Base-by-base conservation (phyloP, 2,113 vertebrate genomes). In the Haplochromis burtoni region DNA sequence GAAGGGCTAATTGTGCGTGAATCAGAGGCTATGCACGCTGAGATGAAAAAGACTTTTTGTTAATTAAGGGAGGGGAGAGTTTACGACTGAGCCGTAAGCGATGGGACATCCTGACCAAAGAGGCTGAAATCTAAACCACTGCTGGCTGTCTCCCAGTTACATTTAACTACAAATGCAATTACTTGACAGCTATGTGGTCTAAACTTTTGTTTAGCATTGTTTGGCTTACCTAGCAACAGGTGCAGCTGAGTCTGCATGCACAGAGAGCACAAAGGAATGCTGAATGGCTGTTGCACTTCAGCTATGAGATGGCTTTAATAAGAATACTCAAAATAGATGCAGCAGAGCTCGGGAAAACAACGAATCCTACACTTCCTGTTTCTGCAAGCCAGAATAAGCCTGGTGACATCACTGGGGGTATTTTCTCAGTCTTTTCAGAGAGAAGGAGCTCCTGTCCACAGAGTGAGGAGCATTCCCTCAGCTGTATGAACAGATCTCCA, bases 21-120 rank as follows among this genome's bases (percentile, higher is more conserved):
- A 94, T 95, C 95, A 96, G 88, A 91, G 85, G 66, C 81, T 84
- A 81, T 40, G 86, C 71, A 93, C 85, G 94, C 29, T 35, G 68
- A 88, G 92, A 95, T 91, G 91, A 95, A 96, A 95, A 92, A 90
- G 85, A 59, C 35, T 55, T 76, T 85, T 87, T 76, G 55, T 83
- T 95, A 94, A 93, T 94, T 91, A 92, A 76, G 89, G 91, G 87
- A 87, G 51, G 45, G 89, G 87, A 88, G 87, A 88, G 87, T 95
- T 95, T 95, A 96, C 33, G 63, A 94, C 59, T 42, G 45, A 88
- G 68, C 78, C 38, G 29, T 79, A 54, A 76, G 91, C 84, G 42
- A 68, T 21, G 21, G 89, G 89, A 91, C 93, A 89, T 92, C 86
- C 88, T 93, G 88, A 86, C 57, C 26, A 8, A 80, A 82, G 53